Evolutionary conservation across 1,140 invertebrate species (phyloP).

Genomic region (Bombus haemorrhoidalis): DNA sequence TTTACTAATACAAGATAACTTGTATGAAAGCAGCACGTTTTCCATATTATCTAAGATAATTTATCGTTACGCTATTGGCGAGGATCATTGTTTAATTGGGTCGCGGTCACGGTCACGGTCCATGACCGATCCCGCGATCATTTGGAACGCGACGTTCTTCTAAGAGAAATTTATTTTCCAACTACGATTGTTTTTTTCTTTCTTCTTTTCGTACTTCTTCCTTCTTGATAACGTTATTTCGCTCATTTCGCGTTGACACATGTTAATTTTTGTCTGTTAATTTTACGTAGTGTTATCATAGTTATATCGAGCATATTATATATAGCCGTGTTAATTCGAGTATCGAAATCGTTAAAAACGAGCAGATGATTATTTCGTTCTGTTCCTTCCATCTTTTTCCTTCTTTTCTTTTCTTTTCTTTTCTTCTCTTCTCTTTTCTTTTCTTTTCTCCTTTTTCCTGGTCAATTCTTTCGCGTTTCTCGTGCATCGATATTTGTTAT

Average conservation of each 20-base stretch:
- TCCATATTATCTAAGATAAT: conserved; percentile 48
- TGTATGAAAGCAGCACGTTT: conserved; percentile 38
- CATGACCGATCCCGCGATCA: not conserved
- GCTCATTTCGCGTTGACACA: not conserved
- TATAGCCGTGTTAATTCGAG: not conserved
- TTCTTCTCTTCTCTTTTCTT: not conserved
- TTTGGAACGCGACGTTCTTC: not conserved
- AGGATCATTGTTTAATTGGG: not conserved
- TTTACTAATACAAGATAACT: conserved; percentile 35
- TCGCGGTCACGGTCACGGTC: conserved; percentile 18
- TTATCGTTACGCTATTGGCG: conserved; percentile 20
- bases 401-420: not conserved
- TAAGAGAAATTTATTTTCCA: conserved; percentile 10
- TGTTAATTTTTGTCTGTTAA: conserved; percentile 38
- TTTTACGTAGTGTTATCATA: conserved; percentile 45
- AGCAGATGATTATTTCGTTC: not conserved
- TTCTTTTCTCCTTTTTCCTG: not conserved
- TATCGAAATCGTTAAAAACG: not conserved
- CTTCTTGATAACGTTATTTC: not conserved
- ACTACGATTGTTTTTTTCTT: not conserved
- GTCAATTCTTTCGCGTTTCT: not conserved
- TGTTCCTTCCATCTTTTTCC: not conserved
- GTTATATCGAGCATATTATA: conserved; percentile 16
- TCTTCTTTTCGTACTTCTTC: not conserved
- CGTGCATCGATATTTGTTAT: not conserved